Base-by-base conservation (phyloP, 2,797 vertebrate species). In the Varecia variegata region DNA sequence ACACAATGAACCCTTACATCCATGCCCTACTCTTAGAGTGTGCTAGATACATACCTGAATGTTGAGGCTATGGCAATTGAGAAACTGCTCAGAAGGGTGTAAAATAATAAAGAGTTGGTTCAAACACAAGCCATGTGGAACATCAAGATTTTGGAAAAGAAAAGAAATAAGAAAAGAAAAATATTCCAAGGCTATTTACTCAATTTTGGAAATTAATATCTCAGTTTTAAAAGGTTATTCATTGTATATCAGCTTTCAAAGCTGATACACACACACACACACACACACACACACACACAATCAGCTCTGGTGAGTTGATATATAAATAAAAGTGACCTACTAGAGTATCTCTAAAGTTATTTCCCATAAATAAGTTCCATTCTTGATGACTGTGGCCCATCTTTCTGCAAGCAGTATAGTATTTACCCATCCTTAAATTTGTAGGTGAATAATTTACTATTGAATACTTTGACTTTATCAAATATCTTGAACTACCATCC, bases 101-200 rank as follows among this genome's bases (percentile, higher is more conserved):
- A 87, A 83, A 71, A 71, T 77, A 92, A 76, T 14, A 54, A 2
- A 87, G 18, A 82, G 14, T 0, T 67, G 23, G n/a, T 62, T 81
- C 35, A 54, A 52, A 54, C 40, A 67, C 35, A 83, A 79, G 35
- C 35, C 77, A 83, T 7, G 1, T 1, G 54, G 45, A 88, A 62
- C 15, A 88, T 20, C 30, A 58, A 79, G 20, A 50, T 35, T n/a
- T 67, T 71, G 35, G 13, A 27, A 88, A 80, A 89, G 38, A 87
- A 54, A 74, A 80, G 30, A 95, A 83, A 70, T 18, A 87, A 94
- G 13, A 30, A 88, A 56, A 82, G 23, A 35, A 88, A 87, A 90
- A 56, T 90, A 80, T 88, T 84, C 65, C 27, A 38, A 79, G 50
- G 23, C 25, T 65, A 71, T 8, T 65, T 76, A 87, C n/a, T 80